These are phyloP conservation scores for Branchellion lobata DNA, from an alignment of 2,888 invertebrate species.

Conservation along the genomic window DNA sequence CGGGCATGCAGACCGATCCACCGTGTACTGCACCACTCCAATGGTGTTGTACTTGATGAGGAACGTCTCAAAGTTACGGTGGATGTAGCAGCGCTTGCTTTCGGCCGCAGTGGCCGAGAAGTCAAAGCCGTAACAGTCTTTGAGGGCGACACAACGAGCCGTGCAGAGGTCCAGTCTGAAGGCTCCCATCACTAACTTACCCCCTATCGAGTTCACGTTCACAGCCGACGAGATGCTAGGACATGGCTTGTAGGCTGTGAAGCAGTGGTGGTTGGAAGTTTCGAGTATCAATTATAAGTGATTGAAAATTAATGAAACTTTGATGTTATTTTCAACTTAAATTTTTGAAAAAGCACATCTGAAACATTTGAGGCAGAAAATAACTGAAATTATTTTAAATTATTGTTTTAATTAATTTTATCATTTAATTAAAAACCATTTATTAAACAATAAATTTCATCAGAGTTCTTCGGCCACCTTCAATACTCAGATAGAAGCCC, in stretches of 20 bases:
- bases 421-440: no score
- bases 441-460: no score
- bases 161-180: conserved; percentile 12
- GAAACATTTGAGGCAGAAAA: not conserved
- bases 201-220: conserved; percentile 30
- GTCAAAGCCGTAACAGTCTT: conserved; percentile 23
- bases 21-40: conserved; percentile 17
- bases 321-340: not conserved
- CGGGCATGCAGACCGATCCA: conserved; percentile 33
- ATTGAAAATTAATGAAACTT: not conserved
- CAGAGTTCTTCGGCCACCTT: no score
- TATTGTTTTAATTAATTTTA: no score
- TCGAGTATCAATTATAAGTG: no score
- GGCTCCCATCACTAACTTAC: not conserved
- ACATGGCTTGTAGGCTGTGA: conserved; percentile 31
- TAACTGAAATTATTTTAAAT: no score
- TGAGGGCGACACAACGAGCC: not conserved
- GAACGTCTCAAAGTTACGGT: not conserved
- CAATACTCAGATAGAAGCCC: no score
- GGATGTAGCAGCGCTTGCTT: conserved; percentile 3
- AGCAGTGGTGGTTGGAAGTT: no score
- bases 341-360: not conserved
- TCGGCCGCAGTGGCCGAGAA: not conserved
- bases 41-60: conserved; percentile 11
- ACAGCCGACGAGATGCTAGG: not conserved